Percentiles rank a stretch among this genome's conserved stretches.
Evolutionary conservation across 2,113 vertebrate genomes (phyloP).

Genomic region (Phalacrocorax brasilianus): DNA sequence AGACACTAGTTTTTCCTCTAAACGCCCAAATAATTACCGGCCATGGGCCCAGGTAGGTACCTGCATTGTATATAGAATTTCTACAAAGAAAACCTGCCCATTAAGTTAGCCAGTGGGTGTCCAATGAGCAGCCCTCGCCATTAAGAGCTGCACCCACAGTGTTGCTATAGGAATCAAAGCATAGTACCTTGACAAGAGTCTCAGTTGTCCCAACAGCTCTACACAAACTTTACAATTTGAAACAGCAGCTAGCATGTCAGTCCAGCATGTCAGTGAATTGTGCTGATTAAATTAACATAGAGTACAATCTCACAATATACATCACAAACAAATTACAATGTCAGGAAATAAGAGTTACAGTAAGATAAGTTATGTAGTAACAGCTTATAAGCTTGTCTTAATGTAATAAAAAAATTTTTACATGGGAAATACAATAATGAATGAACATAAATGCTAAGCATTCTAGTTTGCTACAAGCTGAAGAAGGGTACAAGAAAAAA

Average conservation of each 20-base stretch:
- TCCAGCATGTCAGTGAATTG: conserved; percentile 99
- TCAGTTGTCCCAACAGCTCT: conserved; percentile 84
- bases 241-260: conserved; percentile 98
- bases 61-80: conserved; percentile 87
- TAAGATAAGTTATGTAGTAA: conserved; percentile 92
- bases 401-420: conserved; percentile 84
- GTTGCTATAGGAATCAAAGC: conserved; percentile 92
- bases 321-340: conserved; percentile 93
- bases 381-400: conserved; percentile 88
- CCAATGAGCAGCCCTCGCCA: conserved; percentile 73
- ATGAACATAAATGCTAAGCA: conserved; percentile 82
- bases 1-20: conserved; percentile 94
- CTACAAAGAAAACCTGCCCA: conserved; percentile 84
- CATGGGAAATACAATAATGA: conserved; percentile 86
- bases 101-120: conserved; percentile 84
- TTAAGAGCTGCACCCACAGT: conserved; percentile 84
- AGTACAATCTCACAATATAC: conserved; percentile 98
- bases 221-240: conserved; percentile 83
- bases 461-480: conserved; percentile 83
- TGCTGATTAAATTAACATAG: conserved; percentile 99
- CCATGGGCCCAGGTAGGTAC: conserved; percentile 92
- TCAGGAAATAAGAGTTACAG: conserved; percentile 90
- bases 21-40: conserved; percentile 92
- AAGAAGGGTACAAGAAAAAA: conserved; percentile 71
- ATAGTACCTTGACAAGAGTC: conserved; percentile 89